Conservation (phyloP, 2,888 invertebrate species). For the Polydrusus tereticollis region DNA sequence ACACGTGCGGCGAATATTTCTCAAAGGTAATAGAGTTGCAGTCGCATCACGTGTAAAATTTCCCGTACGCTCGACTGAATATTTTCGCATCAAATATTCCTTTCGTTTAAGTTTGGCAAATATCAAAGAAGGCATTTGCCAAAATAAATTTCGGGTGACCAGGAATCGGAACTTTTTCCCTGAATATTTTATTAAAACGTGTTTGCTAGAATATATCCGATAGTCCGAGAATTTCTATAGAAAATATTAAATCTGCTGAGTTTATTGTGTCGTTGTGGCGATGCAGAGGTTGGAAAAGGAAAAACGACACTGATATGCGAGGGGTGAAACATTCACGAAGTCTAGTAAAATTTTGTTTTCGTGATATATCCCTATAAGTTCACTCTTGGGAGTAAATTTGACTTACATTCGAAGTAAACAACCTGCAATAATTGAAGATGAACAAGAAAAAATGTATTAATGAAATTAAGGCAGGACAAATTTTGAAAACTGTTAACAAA, state of each 20-base stretch:
- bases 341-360: no score
- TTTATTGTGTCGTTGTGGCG: no score
- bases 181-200: conserved; percentile 7
- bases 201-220: neutral
- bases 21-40: conserved; percentile 33
- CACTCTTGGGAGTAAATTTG: no score
- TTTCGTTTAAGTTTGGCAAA: conserved; percentile 31
- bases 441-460: no score
- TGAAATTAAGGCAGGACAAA: no score
- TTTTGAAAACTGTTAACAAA: no score
- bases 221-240: neutral
- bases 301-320: no score
- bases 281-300: no score
- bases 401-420: no score
- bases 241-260: neutral
- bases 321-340: no score
- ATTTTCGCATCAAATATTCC: conserved; percentile 43
- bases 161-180: conserved; percentile 1
- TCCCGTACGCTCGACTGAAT: conserved; percentile 32
- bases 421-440: no score
- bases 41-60: conserved; percentile 46
- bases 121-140: conserved; percentile 21
- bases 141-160: conserved; percentile 15
- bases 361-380: no score
- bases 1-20: conserved; percentile 39